These are phyloP conservation scores for Pterobdella sp. DNA, from an alignment of 2,888 invertebrate species.

Conservation along the genomic window DNA sequence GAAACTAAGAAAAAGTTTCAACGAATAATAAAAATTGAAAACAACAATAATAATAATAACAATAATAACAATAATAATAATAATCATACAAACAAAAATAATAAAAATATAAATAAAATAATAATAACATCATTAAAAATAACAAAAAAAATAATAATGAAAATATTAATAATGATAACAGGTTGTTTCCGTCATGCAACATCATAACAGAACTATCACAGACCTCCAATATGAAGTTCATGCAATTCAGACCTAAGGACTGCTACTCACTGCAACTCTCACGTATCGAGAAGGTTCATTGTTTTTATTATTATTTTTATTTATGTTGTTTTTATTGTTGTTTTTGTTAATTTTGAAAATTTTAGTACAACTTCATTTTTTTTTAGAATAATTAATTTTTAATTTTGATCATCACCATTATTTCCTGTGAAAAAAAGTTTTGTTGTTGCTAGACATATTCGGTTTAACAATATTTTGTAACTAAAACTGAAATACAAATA, in stretches of 20 bases:
- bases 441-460: no score
- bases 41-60: no score
- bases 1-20: no score
- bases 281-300: conserved; percentile 90
- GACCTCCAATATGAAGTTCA: conserved; percentile 96
- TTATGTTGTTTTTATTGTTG: background rate
- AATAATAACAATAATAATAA: no score
- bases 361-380: no score
- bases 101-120: conserved; percentile 7
- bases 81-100: background rate
- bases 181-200: conserved; percentile 94
- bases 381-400: no score
- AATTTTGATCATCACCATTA: no score
- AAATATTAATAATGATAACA: conserved; percentile 50
- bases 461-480: no score
- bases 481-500: background rate
- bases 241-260: conserved; percentile 96
- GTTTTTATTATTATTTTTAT: no score
- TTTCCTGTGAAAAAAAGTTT: no score
- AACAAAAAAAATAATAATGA: background rate
- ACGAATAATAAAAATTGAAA: no score
- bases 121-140: background rate
- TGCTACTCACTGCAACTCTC: conserved; percentile 90
- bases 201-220: conserved; percentile 95
- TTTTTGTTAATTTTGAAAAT: background rate